These are phyloP conservation scores for Mastacembelus armatus DNA, from an alignment of 2,797 vertebrate species.

Conservation along the genomic window DNA sequence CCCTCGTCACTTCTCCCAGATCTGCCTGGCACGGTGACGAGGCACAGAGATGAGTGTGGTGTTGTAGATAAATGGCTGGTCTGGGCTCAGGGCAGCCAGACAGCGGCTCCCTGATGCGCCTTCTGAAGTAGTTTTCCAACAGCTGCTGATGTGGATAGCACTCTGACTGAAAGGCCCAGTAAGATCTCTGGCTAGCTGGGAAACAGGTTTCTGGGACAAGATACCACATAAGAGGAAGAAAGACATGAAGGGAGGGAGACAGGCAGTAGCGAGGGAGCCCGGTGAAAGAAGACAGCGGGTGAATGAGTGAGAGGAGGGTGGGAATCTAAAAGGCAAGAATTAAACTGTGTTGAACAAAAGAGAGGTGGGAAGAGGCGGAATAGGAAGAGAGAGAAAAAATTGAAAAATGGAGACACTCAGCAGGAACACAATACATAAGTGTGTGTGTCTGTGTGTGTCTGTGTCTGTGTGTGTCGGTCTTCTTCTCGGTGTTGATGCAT, in stretches of 20 bases:
- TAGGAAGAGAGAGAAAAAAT: conserved; percentile 35
- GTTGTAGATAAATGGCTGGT: conserved; percentile 69
- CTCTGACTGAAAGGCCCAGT: conserved; percentile 41
- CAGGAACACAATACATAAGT: conserved; percentile 19
- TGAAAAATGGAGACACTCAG: conserved; percentile 54
- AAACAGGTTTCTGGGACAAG: conserved; percentile 67
- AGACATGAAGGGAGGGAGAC: conserved; percentile 29
- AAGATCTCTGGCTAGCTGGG: conserved; percentile 46
- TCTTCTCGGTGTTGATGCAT: conserved; percentile 42
- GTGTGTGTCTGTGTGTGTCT: conserved; percentile 3
- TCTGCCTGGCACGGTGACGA: conserved; percentile 9
- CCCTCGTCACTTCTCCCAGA: conserved; percentile 36
- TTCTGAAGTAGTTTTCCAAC: conserved; percentile 63
- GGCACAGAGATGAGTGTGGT: conserved; percentile 43
- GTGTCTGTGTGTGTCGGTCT: conserved; percentile 1
- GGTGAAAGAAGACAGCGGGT: conserved; percentile 33
- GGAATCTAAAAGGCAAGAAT: conserved; percentile 26
- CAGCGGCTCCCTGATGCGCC: conserved; percentile 46
- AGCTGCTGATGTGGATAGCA: conserved; percentile 67
- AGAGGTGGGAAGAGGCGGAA: conserved; percentile 39
- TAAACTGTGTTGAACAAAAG: conserved; percentile 30
- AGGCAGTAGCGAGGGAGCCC: conserved; percentile 18
- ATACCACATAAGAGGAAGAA: conserved; percentile 52
- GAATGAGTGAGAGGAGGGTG: conserved; percentile 25
- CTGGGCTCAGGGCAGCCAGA: conserved; percentile 59